Evolutionary conservation across 2,888 invertebrate species (phyloP), one percentile per base, ranked within the genome.

Genomic region (Coenonympha arcania): DNA sequence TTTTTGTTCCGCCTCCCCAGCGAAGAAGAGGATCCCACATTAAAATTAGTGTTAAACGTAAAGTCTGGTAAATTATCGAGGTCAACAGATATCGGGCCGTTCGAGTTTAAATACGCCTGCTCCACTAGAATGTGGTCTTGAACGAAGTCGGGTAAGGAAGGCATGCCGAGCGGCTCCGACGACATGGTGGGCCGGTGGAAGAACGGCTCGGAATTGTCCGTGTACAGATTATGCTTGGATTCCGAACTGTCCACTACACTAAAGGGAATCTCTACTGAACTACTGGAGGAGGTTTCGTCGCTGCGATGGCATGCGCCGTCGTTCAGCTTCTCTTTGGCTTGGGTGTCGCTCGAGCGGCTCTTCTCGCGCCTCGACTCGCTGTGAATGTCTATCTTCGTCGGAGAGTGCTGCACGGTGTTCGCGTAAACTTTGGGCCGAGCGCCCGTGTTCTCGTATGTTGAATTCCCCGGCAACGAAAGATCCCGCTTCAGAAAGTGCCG

Each of bases 61-160:
- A 91, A 91, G 71, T 91, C 91, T 1, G 92, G 91, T 57, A 91
- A 80, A 77, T 91, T 91, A 64, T 90, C 89, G 58, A 90, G 76
- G 63, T 91, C 90, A 39, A 88, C 84, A 37, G 88, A 87, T 62
- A 87, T 82, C 37, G 85, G 86, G 22, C 82, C 78, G 59, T 84
- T 79, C 34, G 88, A 83, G 63, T 87, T 87, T 63, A 92, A 81
- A 73, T 91, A 92, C 56, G 91, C 90, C 63, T 94, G 92, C 68
- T 93, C 93, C 30, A 95, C 91, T 60, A 94, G 88, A 74, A 95
- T 89, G 76, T 95, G 95, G 76, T 95, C 95, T 72, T 95, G 95
- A 44, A 95, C 95, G 79, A 95, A 95, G 73, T 95, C 95, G 0
- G 95, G 95, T 59, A 94, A 72, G 6, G 91, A 91, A 2, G 92